Evolutionary conservation across 2,113 vertebrate species (phyloP).

Genomic region (Prunella himalayana): DNA sequence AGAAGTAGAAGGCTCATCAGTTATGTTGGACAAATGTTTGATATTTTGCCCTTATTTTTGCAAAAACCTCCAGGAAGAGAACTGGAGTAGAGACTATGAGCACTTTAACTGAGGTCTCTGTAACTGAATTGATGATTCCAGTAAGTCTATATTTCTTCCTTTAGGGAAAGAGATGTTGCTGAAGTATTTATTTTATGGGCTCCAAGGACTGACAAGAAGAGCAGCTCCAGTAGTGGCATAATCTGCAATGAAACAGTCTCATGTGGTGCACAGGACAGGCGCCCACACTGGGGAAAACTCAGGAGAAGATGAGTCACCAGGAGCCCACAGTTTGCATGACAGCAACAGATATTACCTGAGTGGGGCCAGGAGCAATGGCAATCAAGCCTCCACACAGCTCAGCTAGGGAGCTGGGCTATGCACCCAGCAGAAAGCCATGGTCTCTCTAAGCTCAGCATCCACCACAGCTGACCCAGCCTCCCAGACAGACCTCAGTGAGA

Average conservation of each 20-base stretch:
- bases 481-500: background rate
- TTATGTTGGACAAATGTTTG: background rate
- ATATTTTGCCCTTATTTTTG: background rate
- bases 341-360: background rate
- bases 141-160: background rate
- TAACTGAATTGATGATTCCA: background rate
- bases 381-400: background rate
- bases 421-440: background rate
- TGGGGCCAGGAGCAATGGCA: background rate
- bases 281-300: background rate
- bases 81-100: background rate
- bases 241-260: background rate
- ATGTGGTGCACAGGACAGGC: background rate
- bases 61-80: background rate
- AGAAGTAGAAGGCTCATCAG: background rate
- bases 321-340: background rate
- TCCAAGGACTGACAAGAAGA: background rate
- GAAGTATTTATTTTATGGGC: background rate
- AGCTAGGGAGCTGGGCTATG: background rate
- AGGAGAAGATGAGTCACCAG: background rate
- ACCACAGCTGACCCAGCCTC: background rate
- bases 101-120: background rate
- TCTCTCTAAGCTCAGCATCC: background rate
- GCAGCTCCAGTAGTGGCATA: accelerated
- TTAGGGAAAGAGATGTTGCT: background rate